Base-by-base conservation (phyloP, 2,113 vertebrate species). In the Gadus macrocephalus region DNA sequence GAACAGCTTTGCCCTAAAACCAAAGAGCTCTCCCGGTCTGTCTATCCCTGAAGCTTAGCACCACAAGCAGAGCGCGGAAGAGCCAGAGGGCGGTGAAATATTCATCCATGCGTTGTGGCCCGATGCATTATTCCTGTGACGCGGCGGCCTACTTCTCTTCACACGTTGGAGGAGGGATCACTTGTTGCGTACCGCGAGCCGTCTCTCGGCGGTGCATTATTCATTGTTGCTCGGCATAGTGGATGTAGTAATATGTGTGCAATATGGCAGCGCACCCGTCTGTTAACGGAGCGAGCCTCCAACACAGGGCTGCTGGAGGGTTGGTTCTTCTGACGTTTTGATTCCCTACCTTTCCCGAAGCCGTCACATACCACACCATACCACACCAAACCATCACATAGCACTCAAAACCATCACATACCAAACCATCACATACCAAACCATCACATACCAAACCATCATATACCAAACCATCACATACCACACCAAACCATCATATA, bases 101-200 rank as follows among this genome's bases (percentile, higher is more conserved):
- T 82, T 73, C 1, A 86, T 76, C 65, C 25, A 38, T 70, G 67
- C 69, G 68, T 73, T 17, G 69, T 68, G 22, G 62, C 15, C 64
- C 73, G 2, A 16, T 16, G 25, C 62, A 25, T 14, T 14, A 62
- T 25, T 17, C 20, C n/a, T 62, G 69, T 66, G 75, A 49, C 76
- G 70, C 76, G 71, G 53, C 78, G 82, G 66, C 84, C 84, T 74
- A 82, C 73, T 82, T 85, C 80, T 69, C 67, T 14, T 49, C 42
- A 49, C 42, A 14, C 42, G 42, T 49, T 49, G 42, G 8, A 49
- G 42, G 42, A 49, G 42, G 42, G 22, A 15, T 80, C 28, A 87
- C 78, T 82, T 88, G 84, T 86, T 86, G 83, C 79, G 61, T n/a
- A n/a, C 35, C 22, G 62, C 69, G 73, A 69, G 42, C 5, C 64